These are phyloP conservation scores for Limosa lapponica DNA, from an alignment of 2,797 vertebrate genomes.

Conservation along the genomic window DNA sequence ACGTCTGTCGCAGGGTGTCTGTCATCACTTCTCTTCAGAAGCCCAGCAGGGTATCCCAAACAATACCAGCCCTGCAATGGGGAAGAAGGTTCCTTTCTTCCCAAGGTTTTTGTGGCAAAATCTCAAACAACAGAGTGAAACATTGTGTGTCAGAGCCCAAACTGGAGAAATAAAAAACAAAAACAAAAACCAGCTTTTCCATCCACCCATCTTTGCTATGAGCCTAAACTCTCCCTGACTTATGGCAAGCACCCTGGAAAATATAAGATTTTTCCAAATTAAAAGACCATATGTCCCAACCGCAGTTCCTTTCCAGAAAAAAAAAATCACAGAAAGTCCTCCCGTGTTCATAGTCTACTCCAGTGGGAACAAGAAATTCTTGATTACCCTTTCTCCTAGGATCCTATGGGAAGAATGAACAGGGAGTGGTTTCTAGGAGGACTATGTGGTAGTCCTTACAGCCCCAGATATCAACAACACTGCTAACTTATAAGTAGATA, in stretches of 20 bases:
- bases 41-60: slow-evolving; percentile 30
- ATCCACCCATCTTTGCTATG: not conserved
- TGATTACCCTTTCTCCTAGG: not conserved
- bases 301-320: not conserved
- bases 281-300: not conserved
- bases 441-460: not conserved
- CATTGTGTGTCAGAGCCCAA: not conserved
- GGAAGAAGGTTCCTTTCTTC: slow-evolving; percentile 15
- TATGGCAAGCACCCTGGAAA: slow-evolving; percentile 47
- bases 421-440: not conserved
- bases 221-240: slow-evolving; percentile 1
- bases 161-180: not conserved
- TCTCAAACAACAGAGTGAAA: slow-evolving; percentile 15
- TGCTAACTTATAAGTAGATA: not conserved
- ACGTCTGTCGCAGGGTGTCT: slow-evolving; percentile 21
- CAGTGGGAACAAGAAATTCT: not conserved
- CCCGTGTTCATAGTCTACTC: not conserved
- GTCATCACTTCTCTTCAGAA: slow-evolving; percentile 46
- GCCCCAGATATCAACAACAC: not conserved
- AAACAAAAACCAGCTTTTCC: not conserved
- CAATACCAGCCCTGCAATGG: not conserved
- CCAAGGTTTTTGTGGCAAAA: slow-evolving; percentile 19
- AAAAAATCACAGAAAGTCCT: not conserved
- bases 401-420: not conserved
- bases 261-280: not conserved